Percentiles rank a stretch among this genome's conserved stretches.
Evolutionary conservation across 2,797 vertebrate species (phyloP).

Genomic region (Accipiter superciliosus): DNA sequence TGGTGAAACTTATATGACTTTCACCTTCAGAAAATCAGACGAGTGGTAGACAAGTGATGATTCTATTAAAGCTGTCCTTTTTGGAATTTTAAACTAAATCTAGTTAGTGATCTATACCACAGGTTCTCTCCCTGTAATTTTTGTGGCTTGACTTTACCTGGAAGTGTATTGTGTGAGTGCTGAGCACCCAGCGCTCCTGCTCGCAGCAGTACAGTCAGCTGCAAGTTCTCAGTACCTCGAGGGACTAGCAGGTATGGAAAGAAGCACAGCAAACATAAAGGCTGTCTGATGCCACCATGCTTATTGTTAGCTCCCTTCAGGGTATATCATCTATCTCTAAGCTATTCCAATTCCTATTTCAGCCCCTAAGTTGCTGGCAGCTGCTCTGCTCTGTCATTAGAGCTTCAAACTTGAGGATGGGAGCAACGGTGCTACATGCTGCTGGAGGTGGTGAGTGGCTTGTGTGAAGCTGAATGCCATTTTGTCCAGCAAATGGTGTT

Average conservation of each 20-base stretch:
- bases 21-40: neutral
- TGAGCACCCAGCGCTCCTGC: fast-evolving
- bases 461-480: neutral
- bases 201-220: neutral
- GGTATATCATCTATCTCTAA: neutral
- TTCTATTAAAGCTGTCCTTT: neutral
- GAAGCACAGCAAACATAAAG: neutral
- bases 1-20: neutral
- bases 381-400: neutral
- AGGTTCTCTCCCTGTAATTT: neutral
- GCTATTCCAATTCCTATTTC: neutral
- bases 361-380: neutral
- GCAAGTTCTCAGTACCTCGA: fast-evolving
- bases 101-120: neutral
- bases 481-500: neutral
- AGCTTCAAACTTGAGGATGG: fast-evolving
- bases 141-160: neutral
- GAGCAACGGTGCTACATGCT: neutral
- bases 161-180: neutral
- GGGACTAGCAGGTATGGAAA: neutral
- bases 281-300: neutral
- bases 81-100: neutral
- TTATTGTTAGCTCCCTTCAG: neutral
- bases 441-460: neutral
- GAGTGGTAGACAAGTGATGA: neutral